phyloP scores from a whole-genome alignment of 2,113 vertebrate genomes.

The Emydocephalus ijimae region DNA sequence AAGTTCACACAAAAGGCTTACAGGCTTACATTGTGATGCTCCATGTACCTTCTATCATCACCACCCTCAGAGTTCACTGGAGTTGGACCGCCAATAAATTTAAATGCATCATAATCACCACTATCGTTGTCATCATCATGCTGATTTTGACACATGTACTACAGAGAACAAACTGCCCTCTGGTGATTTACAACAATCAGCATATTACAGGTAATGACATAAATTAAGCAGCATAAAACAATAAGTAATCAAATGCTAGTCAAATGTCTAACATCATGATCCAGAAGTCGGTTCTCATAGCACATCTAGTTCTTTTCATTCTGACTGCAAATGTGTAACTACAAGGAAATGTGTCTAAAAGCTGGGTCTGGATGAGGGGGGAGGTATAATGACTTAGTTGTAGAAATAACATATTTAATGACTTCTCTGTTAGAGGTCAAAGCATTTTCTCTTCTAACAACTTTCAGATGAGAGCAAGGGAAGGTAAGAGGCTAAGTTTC shows the following conservation, averaged over 20 bases:
- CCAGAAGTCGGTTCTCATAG: neutral
- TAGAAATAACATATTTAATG: neutral
- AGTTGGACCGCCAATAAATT: neutral
- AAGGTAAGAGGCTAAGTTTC: neutral
- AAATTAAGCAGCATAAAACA: neutral
- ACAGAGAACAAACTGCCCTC: neutral
- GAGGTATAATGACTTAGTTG: neutral
- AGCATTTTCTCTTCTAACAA: neutral
- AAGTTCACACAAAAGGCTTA: neutral
- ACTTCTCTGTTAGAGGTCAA: neutral
- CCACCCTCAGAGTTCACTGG: neutral
- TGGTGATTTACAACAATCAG: neutral
- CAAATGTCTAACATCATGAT: neutral
- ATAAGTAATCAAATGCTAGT: neutral
- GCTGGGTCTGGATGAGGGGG: neutral
- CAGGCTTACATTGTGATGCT: neutral
- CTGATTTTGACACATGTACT: neutral
- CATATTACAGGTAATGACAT: neutral
- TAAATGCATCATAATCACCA: neutral
- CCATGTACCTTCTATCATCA: neutral
- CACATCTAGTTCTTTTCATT: neutral
- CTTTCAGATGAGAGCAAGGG: neutral
- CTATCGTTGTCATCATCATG: neutral
- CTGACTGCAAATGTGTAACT: neutral
- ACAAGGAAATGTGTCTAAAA: neutral